These are phyloP conservation scores for Argyresthia goedartella DNA, from an alignment of 2,888 invertebrate genomes.

Conservation along the genomic window DNA sequence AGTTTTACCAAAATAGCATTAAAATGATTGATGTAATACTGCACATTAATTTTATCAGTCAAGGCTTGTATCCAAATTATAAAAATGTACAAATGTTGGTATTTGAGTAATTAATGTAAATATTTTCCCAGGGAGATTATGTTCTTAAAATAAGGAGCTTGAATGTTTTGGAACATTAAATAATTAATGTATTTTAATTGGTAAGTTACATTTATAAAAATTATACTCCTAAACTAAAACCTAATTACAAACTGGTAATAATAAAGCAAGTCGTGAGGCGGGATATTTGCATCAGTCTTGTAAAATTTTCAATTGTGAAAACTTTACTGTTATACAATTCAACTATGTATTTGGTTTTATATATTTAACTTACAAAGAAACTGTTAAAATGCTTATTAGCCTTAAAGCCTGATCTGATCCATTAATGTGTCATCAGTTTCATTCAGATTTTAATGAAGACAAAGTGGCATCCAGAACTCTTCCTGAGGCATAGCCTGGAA, in stretches of 20 bases:
- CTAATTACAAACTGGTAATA: constrained; percentile 66
- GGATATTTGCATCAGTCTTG: constrained; percentile 72
- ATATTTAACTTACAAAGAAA: constrained; percentile 1
- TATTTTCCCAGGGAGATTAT: no score
- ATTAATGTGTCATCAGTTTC: constrained; percentile 47
- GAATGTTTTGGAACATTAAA: no score
- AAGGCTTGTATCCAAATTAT: constrained; percentile 17
- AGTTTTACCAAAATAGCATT: constrained; percentile 48
- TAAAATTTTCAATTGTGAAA: constrained; percentile 67
- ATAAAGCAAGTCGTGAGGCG: constrained; percentile 72
- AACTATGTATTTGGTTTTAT: constrained; percentile 8
- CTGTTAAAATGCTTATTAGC: constrained; percentile 3
- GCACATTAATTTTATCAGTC: constrained; percentile 64
- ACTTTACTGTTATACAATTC: constrained; percentile 13
- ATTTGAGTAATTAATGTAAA: no score
- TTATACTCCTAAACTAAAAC: constrained; percentile 45
- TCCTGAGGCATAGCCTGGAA: constrained; percentile 61
- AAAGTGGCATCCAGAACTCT: constrained; percentile 60
- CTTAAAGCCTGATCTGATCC: background rate
- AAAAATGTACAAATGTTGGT: constrained; percentile 1
- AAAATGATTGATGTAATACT: constrained; percentile 62
- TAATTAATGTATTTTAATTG: background rate
- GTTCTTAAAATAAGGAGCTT: no score
- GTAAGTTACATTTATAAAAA: background rate
- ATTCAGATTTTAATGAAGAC: constrained; percentile 58